Percentiles rank a stretch among this genome's conserved stretches.
Evolutionary conservation across 30 jellyfish, hydroid and myxozoan species (phyloP).

Genomic region (Aurelia aurita): DNA sequence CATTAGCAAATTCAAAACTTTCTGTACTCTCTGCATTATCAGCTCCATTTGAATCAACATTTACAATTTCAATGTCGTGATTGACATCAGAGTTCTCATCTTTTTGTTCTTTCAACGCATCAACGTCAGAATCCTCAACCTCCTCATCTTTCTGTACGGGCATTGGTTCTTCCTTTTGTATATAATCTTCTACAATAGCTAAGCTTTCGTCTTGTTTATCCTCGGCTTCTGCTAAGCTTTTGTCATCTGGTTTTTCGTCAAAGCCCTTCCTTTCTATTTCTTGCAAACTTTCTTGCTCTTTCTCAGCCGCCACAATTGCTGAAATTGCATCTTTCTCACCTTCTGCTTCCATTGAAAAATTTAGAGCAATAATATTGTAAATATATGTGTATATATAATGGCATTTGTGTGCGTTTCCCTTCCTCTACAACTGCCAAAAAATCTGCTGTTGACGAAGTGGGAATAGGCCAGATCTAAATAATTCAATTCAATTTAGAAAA

Average conservation of each 20-base stretch:
- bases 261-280: not conserved
- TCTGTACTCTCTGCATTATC: slow-evolving; percentile 62
- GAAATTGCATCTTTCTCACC: not conserved
- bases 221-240: not conserved
- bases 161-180: slow-evolving; percentile 12
- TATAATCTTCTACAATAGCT: not conserved
- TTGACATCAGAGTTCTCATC: slow-evolving; percentile 13
- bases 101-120: not conserved
- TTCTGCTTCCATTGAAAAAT: slow-evolving; percentile 15
- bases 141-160: not conserved
- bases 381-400: no score
- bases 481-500: no score
- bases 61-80: not conserved
- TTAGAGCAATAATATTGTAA: no score
- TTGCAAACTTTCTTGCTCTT: not conserved
- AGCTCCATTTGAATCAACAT: slow-evolving; percentile 31
- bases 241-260: not conserved
- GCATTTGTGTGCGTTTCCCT: no score
- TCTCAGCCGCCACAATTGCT: no score
- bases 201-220: slow-evolving; percentile 4
- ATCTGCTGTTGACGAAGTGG: no score
- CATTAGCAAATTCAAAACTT: slow-evolving; percentile 69
- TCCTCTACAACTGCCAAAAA: no score
- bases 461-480: no score
- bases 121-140: no score